phyloP scores from a whole-genome alignment of 2,113 vertebrate species.

The Urocolius indicus region DNA sequence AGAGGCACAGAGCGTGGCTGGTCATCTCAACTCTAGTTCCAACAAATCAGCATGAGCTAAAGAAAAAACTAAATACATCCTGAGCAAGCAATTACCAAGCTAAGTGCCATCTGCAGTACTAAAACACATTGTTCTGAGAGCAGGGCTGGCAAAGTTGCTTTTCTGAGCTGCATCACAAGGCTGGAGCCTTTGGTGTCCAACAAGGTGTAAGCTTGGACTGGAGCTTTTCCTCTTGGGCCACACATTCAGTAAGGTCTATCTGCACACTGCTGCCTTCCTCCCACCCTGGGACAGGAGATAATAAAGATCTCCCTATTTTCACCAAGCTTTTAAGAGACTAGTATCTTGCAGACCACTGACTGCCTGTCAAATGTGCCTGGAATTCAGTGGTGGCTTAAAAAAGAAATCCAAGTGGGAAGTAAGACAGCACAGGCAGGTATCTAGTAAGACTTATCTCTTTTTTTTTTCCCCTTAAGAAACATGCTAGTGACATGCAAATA shows the following conservation, averaged over 20 bases:
- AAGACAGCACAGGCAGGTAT: not conserved
- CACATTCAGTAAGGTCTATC: not conserved
- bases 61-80: slow-evolving; percentile 36
- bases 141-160: not conserved
- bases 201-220: not conserved
- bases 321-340: not conserved
- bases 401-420: not conserved
- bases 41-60: slow-evolving; percentile 16
- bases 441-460: not conserved
- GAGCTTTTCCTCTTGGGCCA: not conserved
- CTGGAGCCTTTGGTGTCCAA: not conserved
- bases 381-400: not conserved
- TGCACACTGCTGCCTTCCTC: not conserved
- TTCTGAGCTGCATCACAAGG: not conserved
- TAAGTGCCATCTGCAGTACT: slow-evolving; percentile 46
- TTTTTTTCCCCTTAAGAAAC: not conserved
- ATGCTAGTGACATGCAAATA: slow-evolving; percentile 9
- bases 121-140: not conserved
- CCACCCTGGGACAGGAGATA: not conserved
- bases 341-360: not conserved
- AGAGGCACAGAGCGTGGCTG: not conserved
- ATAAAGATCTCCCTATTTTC: not conserved
- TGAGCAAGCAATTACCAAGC: slow-evolving; percentile 31
- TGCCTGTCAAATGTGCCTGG: not conserved
- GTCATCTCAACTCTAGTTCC: not conserved